Evolutionary conservation across 2,113 vertebrate species (phyloP).

Genomic region (Sebastes schlegelii): DNA sequence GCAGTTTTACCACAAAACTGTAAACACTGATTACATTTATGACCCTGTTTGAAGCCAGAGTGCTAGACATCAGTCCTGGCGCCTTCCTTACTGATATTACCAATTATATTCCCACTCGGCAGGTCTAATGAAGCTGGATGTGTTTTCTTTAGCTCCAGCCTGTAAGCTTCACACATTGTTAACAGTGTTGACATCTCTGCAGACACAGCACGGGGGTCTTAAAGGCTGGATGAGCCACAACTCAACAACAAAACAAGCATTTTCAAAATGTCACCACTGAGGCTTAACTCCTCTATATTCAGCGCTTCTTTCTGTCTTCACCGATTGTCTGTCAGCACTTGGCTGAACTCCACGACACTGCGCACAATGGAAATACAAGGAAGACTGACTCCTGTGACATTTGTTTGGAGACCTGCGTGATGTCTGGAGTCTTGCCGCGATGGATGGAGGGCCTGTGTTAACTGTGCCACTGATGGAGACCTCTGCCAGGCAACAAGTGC

Average conservation of each 20-base stretch:
- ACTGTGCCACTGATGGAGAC: conserved; percentile 64
- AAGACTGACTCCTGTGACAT: conserved; percentile 68
- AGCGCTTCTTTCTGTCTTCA: conserved; percentile 31
- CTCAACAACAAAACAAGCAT: conserved; percentile 56
- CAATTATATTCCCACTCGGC: conserved; percentile 40
- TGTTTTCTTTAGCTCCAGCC: conserved; percentile 43
- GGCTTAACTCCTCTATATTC: conserved; percentile 64
- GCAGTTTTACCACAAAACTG: conserved; percentile 62
- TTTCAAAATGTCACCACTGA: conserved; percentile 70
- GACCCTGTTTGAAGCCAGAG: conserved; percentile 47
- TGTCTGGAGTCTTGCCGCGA: conserved; percentile 48
- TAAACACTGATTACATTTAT: conserved; percentile 73
- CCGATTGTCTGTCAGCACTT: conserved; percentile 56
- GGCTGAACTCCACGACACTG: conserved; percentile 52
- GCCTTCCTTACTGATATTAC: conserved; percentile 35
- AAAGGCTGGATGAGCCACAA: conserved; percentile 31
- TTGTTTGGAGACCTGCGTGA: conserved; percentile 72
- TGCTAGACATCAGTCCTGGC: conserved; percentile 31
- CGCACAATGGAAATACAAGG: conserved; percentile 50
- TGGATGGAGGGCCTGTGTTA: conserved; percentile 63
- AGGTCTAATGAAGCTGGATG: conserved; percentile 57
- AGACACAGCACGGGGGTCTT: conserved; percentile 40
- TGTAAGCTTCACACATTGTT: conserved; percentile 44
- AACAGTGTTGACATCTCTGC: conserved; percentile 47
- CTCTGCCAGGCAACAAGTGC: conserved; percentile 68